Base-by-base conservation (phyloP, 2,113 vertebrate genomes). In the Alaudala cheleensis region DNA sequence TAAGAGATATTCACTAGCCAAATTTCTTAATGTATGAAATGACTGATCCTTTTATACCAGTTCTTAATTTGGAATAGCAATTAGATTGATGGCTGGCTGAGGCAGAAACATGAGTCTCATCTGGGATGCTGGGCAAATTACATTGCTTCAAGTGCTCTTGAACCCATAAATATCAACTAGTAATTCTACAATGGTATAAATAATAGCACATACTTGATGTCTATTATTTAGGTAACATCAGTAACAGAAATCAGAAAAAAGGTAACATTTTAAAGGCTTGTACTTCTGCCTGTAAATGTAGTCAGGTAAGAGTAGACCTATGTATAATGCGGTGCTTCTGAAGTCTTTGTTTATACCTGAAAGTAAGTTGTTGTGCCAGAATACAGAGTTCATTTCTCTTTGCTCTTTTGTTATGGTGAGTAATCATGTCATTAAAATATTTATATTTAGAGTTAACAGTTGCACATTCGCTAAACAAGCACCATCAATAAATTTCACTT, bases 401-500 rank as follows among this genome's bases (percentile, higher is more conserved):
- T 97, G 56, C 34, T 95, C 76, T 95, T 95, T 76, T 85, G n/a
- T 92, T 96, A 80, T 77, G 40, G 44, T 95, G 72, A 97, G 81
- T 96, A 96, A 97, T 92, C 61, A 45, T 28, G 2, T 8, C 60
- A 90, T 93, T 97, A 93, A 96, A 97, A 94, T 97, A 97, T 98
- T 97, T 97, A 97, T 97, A 95, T 97, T 98, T 98, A 87, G 92
- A 94, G 54, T 94, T 97, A 96, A 94, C 86, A 96, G 95, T 97
- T 96, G 65, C 94, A 96, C 1, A 31, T 88, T 97, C 74, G 88
- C 95, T 97, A 97, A 97, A 96, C 60, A 97, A 97, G 58, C n/a
- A 85, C 50, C 74, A 96, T 98, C 96, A 95, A 97, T 97, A 97
- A 97, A 97, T 96, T 98, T 97, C 93, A 97, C 78, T 97, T 96